phyloP scores from a whole-genome alignment of 2,113 vertebrate species.

The Ornithorhynchus anatinus region DNA sequence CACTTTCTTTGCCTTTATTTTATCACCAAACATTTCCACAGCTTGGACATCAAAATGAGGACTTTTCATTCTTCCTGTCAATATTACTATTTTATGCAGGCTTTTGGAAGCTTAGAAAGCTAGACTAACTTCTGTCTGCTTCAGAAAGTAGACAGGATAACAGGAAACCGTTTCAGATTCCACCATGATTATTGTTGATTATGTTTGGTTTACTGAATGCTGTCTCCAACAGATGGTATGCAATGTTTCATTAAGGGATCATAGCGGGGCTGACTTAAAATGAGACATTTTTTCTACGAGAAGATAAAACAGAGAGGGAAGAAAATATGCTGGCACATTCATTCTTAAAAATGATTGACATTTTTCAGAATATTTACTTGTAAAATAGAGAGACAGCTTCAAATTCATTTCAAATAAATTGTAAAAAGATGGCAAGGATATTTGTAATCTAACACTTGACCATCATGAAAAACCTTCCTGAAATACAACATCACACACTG shows the following conservation, averaged over 20 bases:
- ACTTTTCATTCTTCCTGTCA: slow-evolving; percentile 13
- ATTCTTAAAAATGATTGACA: no score
- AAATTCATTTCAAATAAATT: no score
- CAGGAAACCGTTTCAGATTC: slow-evolving; percentile 62
- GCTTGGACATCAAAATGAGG: slow-evolving; percentile 24
- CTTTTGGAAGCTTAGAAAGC: slow-evolving; percentile 31
- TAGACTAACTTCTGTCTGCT: slow-evolving; percentile 34
- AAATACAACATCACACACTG: no score
- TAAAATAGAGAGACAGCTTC: no score
- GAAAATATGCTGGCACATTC: background rate
- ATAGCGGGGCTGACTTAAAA: slow-evolving; percentile 25
- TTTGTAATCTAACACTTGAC: no score
- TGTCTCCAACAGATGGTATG: slow-evolving; percentile 59
- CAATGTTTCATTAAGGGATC: slow-evolving; percentile 56
- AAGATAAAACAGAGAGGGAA: slow-evolving; percentile 26
- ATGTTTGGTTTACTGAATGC: slow-evolving; percentile 45
- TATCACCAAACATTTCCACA: slow-evolving; percentile 26
- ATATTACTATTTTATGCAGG: slow-evolving; percentile 43
- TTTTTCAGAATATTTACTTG: no score
- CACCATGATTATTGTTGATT: slow-evolving; percentile 51
- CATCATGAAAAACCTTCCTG: no score
- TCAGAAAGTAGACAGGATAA: slow-evolving; percentile 56
- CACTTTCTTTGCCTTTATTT: no score
- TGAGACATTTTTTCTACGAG: slow-evolving; percentile 52
- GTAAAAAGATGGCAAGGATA: no score